phyloP scores from a whole-genome alignment of 2,888 invertebrate genomes.

The Troides oblongomaculatus region DNA sequence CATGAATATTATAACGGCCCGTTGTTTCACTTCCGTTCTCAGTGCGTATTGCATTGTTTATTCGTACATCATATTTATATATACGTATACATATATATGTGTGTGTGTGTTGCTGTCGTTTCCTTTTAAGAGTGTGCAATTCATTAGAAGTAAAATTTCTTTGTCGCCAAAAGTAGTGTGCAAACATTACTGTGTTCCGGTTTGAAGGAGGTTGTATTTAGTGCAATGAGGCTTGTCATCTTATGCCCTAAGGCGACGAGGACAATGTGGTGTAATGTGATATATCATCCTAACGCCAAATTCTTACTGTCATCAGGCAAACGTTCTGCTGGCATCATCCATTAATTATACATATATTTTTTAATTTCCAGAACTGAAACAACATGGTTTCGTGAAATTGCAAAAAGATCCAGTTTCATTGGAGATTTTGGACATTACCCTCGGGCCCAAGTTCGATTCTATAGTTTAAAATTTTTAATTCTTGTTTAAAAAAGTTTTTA shows the following conservation, averaged over 20 bases:
- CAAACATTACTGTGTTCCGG: no score
- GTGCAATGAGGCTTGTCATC: no score
- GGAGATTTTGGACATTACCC: conserved; percentile 51
- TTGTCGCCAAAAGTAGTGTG: no score
- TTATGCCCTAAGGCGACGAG: no score
- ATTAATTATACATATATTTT: background rate
- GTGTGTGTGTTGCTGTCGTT: background rate
- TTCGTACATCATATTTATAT: no score
- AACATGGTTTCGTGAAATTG: conserved; percentile 55
- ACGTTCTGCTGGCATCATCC: background rate
- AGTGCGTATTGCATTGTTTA: conserved; percentile 37
- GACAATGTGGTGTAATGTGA: no score
- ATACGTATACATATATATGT: background rate
- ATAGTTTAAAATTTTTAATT: conserved; percentile 15
- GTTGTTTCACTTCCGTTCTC: conserved; percentile 63
- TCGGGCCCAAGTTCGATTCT: conserved; percentile 50
- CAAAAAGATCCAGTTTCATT: conserved; percentile 51
- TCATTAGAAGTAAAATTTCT: no score
- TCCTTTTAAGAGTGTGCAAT: background rate
- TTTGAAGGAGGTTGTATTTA: no score
- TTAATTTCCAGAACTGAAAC: conserved; percentile 59
- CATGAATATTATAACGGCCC: conserved; percentile 50
- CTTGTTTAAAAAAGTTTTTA: conserved; percentile 23
- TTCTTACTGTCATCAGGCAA: background rate
- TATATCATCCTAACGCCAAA: background rate